Evolutionary conservation across 2,797 vertebrate species (phyloP).

Genomic region (Podargus strigoides): DNA sequence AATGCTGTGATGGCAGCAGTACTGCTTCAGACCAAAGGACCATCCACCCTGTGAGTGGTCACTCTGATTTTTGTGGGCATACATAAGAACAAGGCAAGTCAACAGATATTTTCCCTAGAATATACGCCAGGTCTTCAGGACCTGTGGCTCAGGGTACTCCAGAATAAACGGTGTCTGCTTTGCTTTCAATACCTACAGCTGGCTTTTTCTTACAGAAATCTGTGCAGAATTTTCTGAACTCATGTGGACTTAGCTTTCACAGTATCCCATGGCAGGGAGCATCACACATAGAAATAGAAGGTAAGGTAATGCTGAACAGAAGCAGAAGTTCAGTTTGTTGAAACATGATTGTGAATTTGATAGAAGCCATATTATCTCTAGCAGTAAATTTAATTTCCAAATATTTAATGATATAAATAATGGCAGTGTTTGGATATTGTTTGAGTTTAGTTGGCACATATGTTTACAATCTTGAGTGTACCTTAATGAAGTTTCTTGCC

Average conservation of each 20-base stretch:
- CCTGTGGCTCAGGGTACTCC: neutral
- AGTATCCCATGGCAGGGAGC: neutral
- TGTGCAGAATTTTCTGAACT: neutral
- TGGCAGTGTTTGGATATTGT: neutral
- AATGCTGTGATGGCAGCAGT: neutral
- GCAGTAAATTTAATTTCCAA: neutral
- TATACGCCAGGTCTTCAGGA: neutral
- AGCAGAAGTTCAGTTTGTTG: neutral
- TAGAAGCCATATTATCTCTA: neutral
- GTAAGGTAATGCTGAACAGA: neutral
- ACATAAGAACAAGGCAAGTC: neutral
- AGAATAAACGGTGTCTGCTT: neutral
- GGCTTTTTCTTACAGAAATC: neutral
- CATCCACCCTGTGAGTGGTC: neutral
- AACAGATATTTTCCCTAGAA: neutral
- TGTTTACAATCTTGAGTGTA: constrained; percentile 29
- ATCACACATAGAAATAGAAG: neutral
- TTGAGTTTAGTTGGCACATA: constrained; percentile 6
- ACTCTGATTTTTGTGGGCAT: fast-evolving
- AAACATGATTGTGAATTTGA: neutral
- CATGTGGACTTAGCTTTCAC: neutral
- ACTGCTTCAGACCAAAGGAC: neutral
- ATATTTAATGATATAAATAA: constrained; percentile 1
- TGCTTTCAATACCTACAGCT: neutral
- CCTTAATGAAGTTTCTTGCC: constrained; percentile 32